Base-by-base conservation (phyloP, 2,888 invertebrate species). In the Teinopalpus imperialis region DNA sequence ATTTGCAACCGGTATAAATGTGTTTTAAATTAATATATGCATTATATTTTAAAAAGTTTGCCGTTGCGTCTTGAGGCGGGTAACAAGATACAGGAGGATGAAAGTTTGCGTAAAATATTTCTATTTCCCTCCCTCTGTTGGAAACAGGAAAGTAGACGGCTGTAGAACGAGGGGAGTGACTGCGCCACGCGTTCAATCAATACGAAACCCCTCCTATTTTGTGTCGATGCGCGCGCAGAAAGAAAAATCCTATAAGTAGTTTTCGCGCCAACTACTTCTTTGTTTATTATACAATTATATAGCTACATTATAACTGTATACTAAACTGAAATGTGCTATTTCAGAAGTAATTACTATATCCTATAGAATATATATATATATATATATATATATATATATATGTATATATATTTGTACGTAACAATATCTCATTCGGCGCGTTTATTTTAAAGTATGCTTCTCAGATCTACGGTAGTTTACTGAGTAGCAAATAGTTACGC, bases 171-270 rank as follows among this genome's bases (percentile, higher is more conserved):
- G 57, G 59, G 63, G 68, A 68, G 69, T 66, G 70, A 66, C 62
- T 62, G 56, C 53, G 58, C 63, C 68, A 72, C 70, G 70, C 71
- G 63, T 61, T 61, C 58, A 76, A 86, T 87, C 86, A 75, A 87
- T 87, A 87, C 77, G 24, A 54, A 61, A 72, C 74, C 76, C 76
- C 77, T 68, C 74, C 71, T 63, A 54, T 53, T 58, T 59, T 52
- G 50, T 49, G 49, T 48, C 40, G 51, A 49, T 48, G 85, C 85
- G 85, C 79, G 82, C 83, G 85, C 85, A 85, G 43, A 48, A 53
- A 47, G 55, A 51, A 61, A 65, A 62, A 10, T 49, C 39, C 50
- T 49, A 51, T 52, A 44, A 56, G 51, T 49, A 54, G 53, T 70
- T 78, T 77, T 74, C 68, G 76, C 78, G 76, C 74, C 73, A 69